Evolutionary conservation across 2,888 invertebrate genomes (phyloP).

Genomic region (Drosophila demipolita): DNA sequence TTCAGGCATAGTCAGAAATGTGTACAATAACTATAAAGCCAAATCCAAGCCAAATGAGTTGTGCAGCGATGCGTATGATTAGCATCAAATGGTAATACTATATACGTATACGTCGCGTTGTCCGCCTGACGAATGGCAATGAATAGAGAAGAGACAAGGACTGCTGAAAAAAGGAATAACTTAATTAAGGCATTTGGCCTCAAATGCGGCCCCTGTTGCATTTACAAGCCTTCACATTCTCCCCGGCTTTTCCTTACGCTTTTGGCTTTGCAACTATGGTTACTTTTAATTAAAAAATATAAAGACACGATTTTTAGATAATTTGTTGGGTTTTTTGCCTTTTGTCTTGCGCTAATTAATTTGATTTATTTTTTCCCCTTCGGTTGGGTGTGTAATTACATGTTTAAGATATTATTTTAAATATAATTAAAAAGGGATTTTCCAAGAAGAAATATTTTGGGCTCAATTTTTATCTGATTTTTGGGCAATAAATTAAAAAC

Average conservation of each 20-base stretch:
- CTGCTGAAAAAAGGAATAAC: constrained; percentile 36
- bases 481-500: neutral
- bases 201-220: constrained; percentile 33
- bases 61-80: constrained; percentile 75
- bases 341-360: constrained; percentile 27
- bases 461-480: neutral
- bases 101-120: constrained; percentile 42
- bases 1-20: constrained; percentile 11
- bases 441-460: neutral
- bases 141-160: constrained; percentile 7
- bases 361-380: constrained; percentile 4
- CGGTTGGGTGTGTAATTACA: constrained; percentile 1
- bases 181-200: constrained; percentile 66
- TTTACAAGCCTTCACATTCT: constrained; percentile 52
- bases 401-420: constrained; percentile 2
- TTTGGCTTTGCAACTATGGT: constrained; percentile 66
- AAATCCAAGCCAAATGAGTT: constrained; percentile 1
- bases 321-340: constrained; percentile 17
- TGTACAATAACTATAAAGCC: neutral
- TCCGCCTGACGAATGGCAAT: constrained; percentile 16
- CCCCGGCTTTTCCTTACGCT: constrained; percentile 30
- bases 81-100: constrained; percentile 63
- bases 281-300: constrained; percentile 70
- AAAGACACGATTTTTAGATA: constrained; percentile 29
- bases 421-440: constrained; percentile 17